Percentiles rank a stretch among this genome's conserved stretches.
Conservation (phyloP, 2,113 vertebrate genomes). For the Grantiella picta region DNA sequence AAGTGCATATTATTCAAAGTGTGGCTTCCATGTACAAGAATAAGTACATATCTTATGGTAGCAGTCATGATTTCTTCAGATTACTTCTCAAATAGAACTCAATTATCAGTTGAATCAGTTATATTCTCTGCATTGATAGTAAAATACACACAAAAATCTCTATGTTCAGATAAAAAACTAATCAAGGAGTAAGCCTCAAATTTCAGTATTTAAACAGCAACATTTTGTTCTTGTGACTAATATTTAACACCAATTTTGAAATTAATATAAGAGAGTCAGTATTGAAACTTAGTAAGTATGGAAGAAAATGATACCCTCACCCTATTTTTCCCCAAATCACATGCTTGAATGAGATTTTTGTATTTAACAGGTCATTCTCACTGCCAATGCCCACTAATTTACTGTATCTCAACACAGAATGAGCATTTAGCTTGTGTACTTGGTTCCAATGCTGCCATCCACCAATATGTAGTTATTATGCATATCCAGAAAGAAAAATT, state of each 20-base stretch:
- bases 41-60: neutral
- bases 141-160: neutral
- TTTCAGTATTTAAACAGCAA: neutral
- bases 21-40: neutral
- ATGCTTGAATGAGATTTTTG: neutral
- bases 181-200: neutral
- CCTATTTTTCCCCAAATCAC: neutral
- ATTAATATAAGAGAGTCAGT: neutral
- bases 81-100: neutral
- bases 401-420: neutral
- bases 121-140: neutral
- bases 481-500: neutral
- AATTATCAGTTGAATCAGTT: neutral
- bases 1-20: neutral
- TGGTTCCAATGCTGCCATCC: neutral
- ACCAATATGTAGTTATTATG: neutral
- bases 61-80: neutral
- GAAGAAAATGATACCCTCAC: neutral
- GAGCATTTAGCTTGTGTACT: neutral
- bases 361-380: neutral
- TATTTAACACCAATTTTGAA: neutral
- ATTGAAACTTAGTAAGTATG: neutral
- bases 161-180: neutral
- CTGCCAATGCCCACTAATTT: neutral
- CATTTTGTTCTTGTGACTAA: neutral